Conservation (phyloP, 2,888 invertebrate genomes). For the Meiosimyza platycephala region DNA sequence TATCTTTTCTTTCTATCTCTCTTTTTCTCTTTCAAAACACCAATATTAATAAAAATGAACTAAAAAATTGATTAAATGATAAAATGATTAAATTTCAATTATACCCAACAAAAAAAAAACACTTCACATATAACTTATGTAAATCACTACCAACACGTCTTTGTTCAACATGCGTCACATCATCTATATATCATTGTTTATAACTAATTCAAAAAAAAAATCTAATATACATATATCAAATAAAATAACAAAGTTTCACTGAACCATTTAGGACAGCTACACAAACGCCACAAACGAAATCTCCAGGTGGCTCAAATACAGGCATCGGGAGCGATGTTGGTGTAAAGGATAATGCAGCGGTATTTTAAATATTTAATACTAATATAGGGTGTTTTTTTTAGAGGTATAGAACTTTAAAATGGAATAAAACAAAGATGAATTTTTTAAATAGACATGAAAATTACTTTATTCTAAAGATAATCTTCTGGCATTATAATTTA, state of each 20-base stretch:
- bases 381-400: no score
- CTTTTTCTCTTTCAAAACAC: conserved; percentile 20
- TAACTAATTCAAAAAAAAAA: not conserved
- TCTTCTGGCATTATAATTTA: no score
- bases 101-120: not conserved
- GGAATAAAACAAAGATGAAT: no score
- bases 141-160: not conserved
- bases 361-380: conserved; percentile 36
- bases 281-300: conserved; percentile 76
- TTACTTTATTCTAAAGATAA: no score
- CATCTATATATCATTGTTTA: not conserved
- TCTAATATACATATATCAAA: not conserved
- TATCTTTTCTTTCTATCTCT: conserved; percentile 21
- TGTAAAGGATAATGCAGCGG: conserved; percentile 53
- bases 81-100: not conserved
- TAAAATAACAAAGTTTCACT: conserved; percentile 45
- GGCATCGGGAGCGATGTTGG: conserved; percentile 64
- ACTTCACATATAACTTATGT: not conserved
- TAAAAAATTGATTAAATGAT: not conserved
- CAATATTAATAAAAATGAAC: not conserved
- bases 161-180: conserved; percentile 4
- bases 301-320: conserved; percentile 78
- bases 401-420: no score
- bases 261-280: conserved; percentile 53
- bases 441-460: no score